Base-by-base conservation (phyloP, 2,888 invertebrate genomes). In the Camponotus fellah region DNA sequence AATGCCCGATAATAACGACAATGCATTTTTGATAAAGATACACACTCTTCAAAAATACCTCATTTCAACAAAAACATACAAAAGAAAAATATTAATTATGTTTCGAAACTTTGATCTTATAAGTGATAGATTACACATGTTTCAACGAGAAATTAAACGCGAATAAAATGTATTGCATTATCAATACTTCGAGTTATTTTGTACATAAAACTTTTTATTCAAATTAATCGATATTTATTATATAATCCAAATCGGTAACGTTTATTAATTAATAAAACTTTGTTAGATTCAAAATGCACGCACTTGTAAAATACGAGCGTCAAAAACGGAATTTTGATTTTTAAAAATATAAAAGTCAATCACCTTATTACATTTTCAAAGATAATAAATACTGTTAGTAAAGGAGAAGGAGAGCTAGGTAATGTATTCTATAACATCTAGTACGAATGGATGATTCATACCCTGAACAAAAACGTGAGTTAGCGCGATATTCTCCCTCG, bases 191-290 rank as follows among this genome's bases (percentile, higher is more conserved):
- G 62, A 34, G 14, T 62, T 34, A 60, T 14, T 32, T 9, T 60
- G 17, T 6, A 17, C 17, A 62, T 8, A 53, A 71, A 56, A 14
- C 5, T 75, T 34, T 0, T 6, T 37, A 37, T 37, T 6, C 14
- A 32, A 72, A 72, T 34, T 75, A n/a, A 62, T 62, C 34, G n/a
- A 34, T 12, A 62, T 74, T 60, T 60, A 32, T 46, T 14, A 4
- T n/a, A n/a, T n/a, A 6, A n/a, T 40, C 17, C 26, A 32, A 2
- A 3, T 32, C 40, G 8, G 3, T 21, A 4, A 6, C 17, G 10
- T 43, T 32, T 40, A 26, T 26, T 26, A 26, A 26, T 26, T 26
- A 26, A 26, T 26, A 26, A 26, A 26, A 26, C 8, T 60, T 12
- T 60, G 26, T 40, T 17, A 74, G 4, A 56, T n/a, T 9, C n/a